Evolutionary conservation across 2,888 invertebrate genomes (phyloP).

Genomic region (Saturnia japonica): DNA sequence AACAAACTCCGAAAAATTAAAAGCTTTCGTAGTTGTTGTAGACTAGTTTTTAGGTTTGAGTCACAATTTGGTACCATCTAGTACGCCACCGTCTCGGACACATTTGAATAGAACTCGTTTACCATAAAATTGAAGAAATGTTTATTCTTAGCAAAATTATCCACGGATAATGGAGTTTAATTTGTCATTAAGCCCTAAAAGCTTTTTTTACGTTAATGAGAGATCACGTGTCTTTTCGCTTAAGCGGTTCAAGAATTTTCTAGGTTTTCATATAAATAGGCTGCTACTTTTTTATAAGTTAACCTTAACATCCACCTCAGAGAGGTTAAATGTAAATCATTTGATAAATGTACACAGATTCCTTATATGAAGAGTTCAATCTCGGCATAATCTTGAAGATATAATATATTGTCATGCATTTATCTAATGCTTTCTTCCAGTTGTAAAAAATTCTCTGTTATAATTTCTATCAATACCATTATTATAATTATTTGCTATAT

Average conservation of each 20-base stretch:
- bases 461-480: too few species aligned
- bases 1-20: not conserved
- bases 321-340: too few species aligned
- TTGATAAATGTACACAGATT: too few species aligned
- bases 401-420: too few species aligned
- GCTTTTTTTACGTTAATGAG: not conserved
- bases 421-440: too few species aligned
- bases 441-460: too few species aligned
- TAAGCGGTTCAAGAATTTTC: not conserved
- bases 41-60: not conserved
- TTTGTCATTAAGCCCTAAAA: conserved; percentile 17
- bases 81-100: not conserved
- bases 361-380: too few species aligned
- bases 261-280: not conserved
- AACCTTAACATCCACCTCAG: too few species aligned
- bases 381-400: too few species aligned
- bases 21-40: not conserved
- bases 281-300: too few species aligned
- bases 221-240: not conserved
- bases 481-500: too few species aligned
- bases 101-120: conserved; percentile 29
- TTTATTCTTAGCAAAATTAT: conserved; percentile 24
- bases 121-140: conserved; percentile 27
- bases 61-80: not conserved
- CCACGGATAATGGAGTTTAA: conserved; percentile 13